Percentiles rank a stretch among this genome's conserved stretches.
phyloP scores from a whole-genome alignment of 1,140 invertebrate genomes.

The Pseudomyrmex gracilis region DNA sequence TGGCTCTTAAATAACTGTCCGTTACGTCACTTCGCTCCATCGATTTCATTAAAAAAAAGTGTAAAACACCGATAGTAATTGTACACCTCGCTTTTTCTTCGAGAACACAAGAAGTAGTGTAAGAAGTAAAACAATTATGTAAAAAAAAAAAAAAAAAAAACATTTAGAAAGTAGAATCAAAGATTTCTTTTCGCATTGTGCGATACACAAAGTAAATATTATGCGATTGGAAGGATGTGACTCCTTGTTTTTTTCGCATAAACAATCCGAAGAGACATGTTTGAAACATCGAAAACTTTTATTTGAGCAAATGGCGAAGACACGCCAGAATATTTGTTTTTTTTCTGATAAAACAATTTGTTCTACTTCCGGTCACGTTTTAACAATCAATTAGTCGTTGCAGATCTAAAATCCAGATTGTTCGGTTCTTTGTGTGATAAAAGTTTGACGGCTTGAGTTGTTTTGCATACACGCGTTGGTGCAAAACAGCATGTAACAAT shows the following conservation, averaged over 20 bases:
- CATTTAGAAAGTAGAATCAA: too few relatives aligned
- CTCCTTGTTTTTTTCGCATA: neutral
- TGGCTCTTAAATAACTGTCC: conserved; percentile 40
- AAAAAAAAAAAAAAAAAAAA: too few relatives aligned
- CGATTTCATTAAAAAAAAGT: too few relatives aligned
- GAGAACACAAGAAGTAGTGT: too few relatives aligned
- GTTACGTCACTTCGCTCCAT: conserved; percentile 9
- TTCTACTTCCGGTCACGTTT: neutral
- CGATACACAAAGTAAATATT: too few relatives aligned
- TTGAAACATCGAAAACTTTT: neutral
- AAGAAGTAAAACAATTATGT: neutral
- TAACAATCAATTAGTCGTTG: conserved; percentile 1
- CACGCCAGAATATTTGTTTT: neutral
- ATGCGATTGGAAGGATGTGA: too few relatives aligned
- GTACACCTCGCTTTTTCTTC: too few relatives aligned
- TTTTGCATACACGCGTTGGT: neutral
- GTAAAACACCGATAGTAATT: too few relatives aligned
- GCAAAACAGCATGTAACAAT: too few relatives aligned
- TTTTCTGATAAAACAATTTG: neutral
- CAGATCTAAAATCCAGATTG: conserved; percentile 1
- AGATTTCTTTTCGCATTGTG: too few relatives aligned
- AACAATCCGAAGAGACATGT: neutral
- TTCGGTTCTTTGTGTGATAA: neutral
- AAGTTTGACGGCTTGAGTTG: neutral
- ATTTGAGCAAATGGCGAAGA: neutral